Percentiles rank a stretch among this genome's conserved stretches.
Evolutionary conservation across 2,888 invertebrate species (phyloP).

Genomic region (Maniola hyperantus): DNA sequence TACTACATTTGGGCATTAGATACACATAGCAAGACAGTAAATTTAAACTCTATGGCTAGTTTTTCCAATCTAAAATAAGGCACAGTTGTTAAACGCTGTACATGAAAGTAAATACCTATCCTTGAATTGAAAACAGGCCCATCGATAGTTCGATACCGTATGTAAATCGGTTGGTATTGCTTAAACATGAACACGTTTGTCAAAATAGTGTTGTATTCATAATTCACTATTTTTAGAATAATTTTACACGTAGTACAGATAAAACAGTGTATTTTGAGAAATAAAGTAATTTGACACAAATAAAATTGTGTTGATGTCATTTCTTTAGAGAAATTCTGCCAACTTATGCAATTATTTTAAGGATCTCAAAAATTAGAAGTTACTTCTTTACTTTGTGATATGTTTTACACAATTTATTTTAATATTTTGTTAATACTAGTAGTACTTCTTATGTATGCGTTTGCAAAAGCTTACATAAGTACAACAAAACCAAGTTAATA

Average conservation of each 20-base stretch:
- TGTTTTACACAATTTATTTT: not conserved
- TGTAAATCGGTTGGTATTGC: conserved; percentile 52
- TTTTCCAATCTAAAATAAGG: not conserved
- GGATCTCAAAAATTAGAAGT: not conserved
- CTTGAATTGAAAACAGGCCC: conserved; percentile 61
- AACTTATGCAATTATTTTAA: conserved; percentile 15
- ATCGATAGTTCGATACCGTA: conserved; percentile 62
- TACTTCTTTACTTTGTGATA: not conserved
- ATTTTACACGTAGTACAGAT: not conserved
- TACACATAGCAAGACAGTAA: too few relatives aligned
- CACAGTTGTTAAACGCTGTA: not conserved
- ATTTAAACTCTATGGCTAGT: too few relatives aligned
- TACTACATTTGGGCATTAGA: too few relatives aligned
- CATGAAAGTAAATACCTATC: conserved; percentile 45
- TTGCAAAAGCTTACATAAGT: too few relatives aligned
- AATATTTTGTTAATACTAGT: too few relatives aligned
- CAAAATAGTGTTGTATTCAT: conserved; percentile 23
- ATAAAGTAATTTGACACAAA: conserved; percentile 21
- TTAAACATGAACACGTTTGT: conserved; percentile 30
- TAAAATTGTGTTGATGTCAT: conserved; percentile 9
- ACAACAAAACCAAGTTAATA: too few relatives aligned
- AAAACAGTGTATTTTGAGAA: conserved; percentile 14
- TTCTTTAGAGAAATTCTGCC: conserved; percentile 20
- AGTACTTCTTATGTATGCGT: too few relatives aligned
- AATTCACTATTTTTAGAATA: conserved; percentile 14